phyloP scores from a whole-genome alignment of 2,888 invertebrate species.

The Himalopsyche anomala region DNA sequence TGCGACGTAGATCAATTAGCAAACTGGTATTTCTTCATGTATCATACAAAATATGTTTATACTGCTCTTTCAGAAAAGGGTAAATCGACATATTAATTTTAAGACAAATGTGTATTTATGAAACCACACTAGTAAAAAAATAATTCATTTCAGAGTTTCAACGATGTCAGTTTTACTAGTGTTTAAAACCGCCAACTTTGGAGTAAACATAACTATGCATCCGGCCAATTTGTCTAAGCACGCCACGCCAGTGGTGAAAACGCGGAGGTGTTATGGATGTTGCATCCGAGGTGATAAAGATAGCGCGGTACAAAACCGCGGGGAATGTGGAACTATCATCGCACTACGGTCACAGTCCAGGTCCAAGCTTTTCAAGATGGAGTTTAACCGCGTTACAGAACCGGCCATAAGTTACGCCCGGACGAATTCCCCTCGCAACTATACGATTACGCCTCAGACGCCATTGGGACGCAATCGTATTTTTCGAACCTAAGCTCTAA shows the following conservation, averaged over 20 bases:
- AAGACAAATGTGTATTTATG: no score
- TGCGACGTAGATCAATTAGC: no score
- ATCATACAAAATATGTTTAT: no score
- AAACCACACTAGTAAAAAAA: no score
- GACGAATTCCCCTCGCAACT: conserved; percentile 29
- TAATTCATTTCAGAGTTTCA: no score
- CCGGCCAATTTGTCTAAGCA: neutral
- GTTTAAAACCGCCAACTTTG: no score
- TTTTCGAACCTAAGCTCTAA: conserved; percentile 11
- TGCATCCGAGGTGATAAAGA: neutral
- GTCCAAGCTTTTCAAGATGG: conserved; percentile 1
- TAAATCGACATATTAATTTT: no score
- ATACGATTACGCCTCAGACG: conserved; percentile 16
- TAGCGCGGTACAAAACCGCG: conserved; percentile 8
- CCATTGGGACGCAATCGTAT: conserved; percentile 27
- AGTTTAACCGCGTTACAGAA: conserved; percentile 20
- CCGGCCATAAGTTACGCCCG: conserved; percentile 15
- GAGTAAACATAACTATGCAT: no score
- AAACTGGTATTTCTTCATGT: no score
- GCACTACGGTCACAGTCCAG: neutral
- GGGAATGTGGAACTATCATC: conserved; percentile 36
- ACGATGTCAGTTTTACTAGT: no score
- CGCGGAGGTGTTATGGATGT: conserved; percentile 11
- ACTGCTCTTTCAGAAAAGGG: no score
- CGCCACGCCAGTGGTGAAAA: conserved; percentile 14